phyloP scores from a whole-genome alignment of 2,888 invertebrate genomes.

The Melanostoma mellinum region DNA sequence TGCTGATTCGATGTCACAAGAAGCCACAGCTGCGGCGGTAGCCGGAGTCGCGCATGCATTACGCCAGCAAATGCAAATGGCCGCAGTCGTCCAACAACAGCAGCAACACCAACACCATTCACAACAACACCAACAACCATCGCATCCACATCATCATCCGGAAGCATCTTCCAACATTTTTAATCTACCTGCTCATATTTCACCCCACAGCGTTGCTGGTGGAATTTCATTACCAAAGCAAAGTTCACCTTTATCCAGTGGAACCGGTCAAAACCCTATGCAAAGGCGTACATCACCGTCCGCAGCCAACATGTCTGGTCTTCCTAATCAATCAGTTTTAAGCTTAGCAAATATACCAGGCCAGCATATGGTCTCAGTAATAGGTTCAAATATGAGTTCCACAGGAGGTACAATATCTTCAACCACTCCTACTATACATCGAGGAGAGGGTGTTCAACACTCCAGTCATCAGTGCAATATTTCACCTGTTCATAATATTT shows the following conservation, averaged over 20 bases:
- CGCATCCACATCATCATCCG: conserved; percentile 74
- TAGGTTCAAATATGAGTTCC: conserved; percentile 70
- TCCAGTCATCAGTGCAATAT: conserved; percentile 64
- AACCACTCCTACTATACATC: conserved; percentile 61
- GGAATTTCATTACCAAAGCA: conserved; percentile 79
- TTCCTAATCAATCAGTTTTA: conserved; percentile 75
- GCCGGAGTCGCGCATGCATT: conserved; percentile 93
- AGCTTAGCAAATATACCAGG: conserved; percentile 74
- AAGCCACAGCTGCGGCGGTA: conserved; percentile 91
- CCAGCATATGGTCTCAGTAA: conserved; percentile 74
- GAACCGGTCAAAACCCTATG: conserved; percentile 51
- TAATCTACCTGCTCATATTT: conserved; percentile 79
- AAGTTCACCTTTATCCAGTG: conserved; percentile 82
- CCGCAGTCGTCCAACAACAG: conserved; percentile 84
- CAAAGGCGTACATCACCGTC: conserved; percentile 73
- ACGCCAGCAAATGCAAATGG: conserved; percentile 90
- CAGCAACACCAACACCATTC: conserved; percentile 68
- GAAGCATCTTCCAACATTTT: conserved; percentile 83
- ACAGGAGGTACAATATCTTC: conserved; percentile 58
- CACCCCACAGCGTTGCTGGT: conserved; percentile 77
- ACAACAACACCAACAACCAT: conserved; percentile 60
- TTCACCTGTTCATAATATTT: conserved; percentile 65
- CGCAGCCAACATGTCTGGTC: conserved; percentile 65
- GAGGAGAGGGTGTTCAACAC: conserved; percentile 54
- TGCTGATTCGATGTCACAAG: conserved; percentile 84